A percentile compares a stretch with the other conserved stretches of the same genome.
Conservation (phyloP, 2,113 vertebrate species). For the Bucco capensis region DNA sequence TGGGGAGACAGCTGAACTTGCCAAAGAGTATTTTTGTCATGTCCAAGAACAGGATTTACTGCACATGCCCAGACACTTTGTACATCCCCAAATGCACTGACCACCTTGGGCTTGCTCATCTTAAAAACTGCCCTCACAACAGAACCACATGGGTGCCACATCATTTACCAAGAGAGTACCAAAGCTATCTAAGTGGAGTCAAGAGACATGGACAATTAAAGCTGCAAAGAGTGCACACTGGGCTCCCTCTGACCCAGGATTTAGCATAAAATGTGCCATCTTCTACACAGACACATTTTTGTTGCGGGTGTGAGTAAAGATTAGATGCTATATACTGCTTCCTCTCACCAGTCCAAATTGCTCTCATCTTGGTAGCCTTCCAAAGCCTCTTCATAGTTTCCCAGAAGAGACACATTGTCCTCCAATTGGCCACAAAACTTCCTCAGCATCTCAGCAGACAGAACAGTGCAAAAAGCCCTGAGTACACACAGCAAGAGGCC, state of each 20-base stretch:
- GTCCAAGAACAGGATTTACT: conserved; percentile 5
- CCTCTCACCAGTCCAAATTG: neutral
- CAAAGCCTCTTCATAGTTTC: neutral
- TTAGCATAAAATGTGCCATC: neutral
- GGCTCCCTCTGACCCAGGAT: neutral
- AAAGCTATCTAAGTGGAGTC: neutral
- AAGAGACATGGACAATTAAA: neutral
- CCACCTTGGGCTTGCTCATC: neutral
- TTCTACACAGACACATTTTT: neutral
- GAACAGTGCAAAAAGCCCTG: neutral
- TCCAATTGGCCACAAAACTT: neutral
- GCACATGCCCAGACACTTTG: neutral
- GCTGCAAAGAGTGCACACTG: rapidly evolving
- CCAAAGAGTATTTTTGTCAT: neutral
- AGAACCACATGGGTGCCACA: neutral
- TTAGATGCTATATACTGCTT: neutral
- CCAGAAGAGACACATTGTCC: neutral
- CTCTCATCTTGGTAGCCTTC: neutral
- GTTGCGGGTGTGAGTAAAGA: neutral
- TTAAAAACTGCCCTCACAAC: neutral
- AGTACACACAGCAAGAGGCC: neutral
- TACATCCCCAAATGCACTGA: neutral
- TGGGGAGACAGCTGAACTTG: conserved; percentile 35
- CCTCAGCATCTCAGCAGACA: neutral
- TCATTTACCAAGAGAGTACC: neutral